phyloP scores from a whole-genome alignment of 2,113 vertebrate genomes.

The Cheirogaleus medius region DNA sequence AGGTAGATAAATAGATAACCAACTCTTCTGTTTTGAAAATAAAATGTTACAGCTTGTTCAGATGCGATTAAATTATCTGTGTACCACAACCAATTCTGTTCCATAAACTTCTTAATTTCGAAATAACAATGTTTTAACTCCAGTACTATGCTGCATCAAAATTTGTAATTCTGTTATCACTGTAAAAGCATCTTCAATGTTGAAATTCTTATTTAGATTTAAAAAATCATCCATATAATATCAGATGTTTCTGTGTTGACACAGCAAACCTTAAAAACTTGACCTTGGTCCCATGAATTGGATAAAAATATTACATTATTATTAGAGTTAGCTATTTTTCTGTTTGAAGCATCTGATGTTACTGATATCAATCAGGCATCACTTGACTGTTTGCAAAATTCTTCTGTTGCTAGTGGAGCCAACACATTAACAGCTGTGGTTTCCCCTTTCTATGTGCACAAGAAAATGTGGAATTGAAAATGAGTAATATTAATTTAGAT shows the following conservation, averaged over 20 bases:
- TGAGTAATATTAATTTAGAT: background rate
- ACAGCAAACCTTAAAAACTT: background rate
- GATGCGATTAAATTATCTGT: background rate
- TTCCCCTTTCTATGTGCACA: background rate
- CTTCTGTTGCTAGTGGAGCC: background rate
- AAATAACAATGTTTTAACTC: background rate
- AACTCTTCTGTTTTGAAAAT: constrained; percentile 6
- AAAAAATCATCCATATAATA: background rate
- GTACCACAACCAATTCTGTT: background rate
- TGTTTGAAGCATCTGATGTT: background rate
- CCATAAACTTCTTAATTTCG: background rate
- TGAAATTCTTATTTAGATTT: constrained; percentile 18
- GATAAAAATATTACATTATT: background rate
- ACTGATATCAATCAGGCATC: background rate
- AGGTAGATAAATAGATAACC: background rate
- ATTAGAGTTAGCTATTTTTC: background rate
- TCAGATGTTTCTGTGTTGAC: background rate
- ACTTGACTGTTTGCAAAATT: background rate
- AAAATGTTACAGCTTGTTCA: background rate
- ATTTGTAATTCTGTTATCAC: background rate
- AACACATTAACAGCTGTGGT: background rate
- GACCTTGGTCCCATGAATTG: background rate
- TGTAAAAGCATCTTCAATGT: background rate
- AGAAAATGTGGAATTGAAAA: background rate
- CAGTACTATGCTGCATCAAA: background rate